Percentiles rank a stretch among this genome's conserved stretches.
These are phyloP conservation scores for Cyprinodon tularosa DNA, from an alignment of 2,113 vertebrate genomes.

Conservation along the genomic window DNA sequence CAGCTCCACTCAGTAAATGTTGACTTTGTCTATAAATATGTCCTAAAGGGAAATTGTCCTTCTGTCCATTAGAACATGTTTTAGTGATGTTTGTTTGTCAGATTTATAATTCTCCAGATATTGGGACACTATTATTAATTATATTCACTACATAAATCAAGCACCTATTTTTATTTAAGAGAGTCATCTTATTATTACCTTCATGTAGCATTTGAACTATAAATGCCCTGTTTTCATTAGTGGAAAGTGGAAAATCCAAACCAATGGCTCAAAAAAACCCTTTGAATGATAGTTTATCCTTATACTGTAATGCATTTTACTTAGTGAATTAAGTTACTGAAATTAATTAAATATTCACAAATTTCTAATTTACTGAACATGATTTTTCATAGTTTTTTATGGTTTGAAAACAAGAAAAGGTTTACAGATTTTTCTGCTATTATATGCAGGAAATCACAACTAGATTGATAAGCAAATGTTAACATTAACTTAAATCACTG, in stretches of 20 bases:
- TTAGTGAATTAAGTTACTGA: neutral
- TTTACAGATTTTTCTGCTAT: neutral
- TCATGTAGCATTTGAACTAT: neutral
- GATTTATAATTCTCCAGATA: neutral
- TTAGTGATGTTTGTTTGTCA: neutral
- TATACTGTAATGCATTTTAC: neutral
- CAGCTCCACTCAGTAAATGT: too few relatives aligned
- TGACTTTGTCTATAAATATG: neutral
- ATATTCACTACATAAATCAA: too few relatives aligned
- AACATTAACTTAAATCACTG: neutral
- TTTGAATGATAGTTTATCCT: neutral
- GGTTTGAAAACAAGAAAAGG: neutral
- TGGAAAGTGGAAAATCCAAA: neutral
- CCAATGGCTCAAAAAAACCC: neutral
- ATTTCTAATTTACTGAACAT: neutral
- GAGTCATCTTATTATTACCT: neutral
- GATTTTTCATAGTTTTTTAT: neutral
- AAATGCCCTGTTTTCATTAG: neutral
- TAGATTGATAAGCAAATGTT: neutral
- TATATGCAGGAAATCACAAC: neutral
- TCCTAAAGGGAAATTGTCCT: too few relatives aligned
- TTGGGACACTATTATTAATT: too few relatives aligned
- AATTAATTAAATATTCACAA: neutral
- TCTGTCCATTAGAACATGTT: too few relatives aligned
- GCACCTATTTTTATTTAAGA: too few relatives aligned